Base-by-base conservation (phyloP, 2,113 vertebrate genomes). In the Etheostoma cragini region DNA sequence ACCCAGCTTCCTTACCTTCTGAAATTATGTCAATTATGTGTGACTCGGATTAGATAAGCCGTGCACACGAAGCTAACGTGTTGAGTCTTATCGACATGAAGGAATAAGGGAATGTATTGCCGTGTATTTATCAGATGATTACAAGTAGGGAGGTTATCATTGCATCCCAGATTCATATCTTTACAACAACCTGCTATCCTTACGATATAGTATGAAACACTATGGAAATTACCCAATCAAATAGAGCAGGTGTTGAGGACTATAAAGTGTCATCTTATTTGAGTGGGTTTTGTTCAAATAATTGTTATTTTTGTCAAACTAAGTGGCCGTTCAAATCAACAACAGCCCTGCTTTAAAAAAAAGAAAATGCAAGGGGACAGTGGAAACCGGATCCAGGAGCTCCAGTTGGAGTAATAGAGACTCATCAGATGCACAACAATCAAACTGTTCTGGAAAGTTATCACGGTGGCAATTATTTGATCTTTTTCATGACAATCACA, bases 1-100 rank as follows among this genome's bases (percentile, higher is more conserved):
- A 65, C 0, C 47, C 26, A 21, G 58, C 49, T 21, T 73, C 16
- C 77, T 85, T 85, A 87, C 72, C 77, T 69, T 76, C 81, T 88
- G 76, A 30, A 82, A 82, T 89, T 49, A 72, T 35, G 19, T 73
- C 75, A 76, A 74, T 87, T 68, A 84, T 7, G 15, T 53, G 46
- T 7, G 53, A 62, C 7, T 72, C 14, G 38, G 17, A 60, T 65
- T 46, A 38, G 45, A 75, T 78, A 10, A 57, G n/a, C 4, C 24
- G 4, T 26, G 21, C 74, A 62, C 22, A 47, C 49, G 69, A 67
- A 58, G 33, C 26, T 50, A 57, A 22, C 38, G 8, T 45, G 76
- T 14, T 24, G 54, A 71, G 80, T 66, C 1, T 49, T 65, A 77
- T 83, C 22, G 82, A 60, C 52, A 53, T 24, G 0, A 54, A 17